Evolutionary conservation across 2,888 invertebrate genomes (phyloP).

Genomic region (Nezara viridula): DNA sequence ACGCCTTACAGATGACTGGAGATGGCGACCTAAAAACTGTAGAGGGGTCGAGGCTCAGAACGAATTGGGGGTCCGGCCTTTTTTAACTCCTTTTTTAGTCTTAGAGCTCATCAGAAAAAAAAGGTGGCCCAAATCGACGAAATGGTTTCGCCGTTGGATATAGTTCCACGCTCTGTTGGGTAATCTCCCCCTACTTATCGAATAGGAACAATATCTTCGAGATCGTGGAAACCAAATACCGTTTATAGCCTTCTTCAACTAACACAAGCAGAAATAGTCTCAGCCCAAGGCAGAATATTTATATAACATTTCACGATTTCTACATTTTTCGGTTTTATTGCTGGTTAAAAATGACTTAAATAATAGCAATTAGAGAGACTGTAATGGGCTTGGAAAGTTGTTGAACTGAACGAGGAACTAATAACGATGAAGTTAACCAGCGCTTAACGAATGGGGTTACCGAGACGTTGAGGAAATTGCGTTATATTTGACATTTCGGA

Average conservation of each 20-base stretch:
- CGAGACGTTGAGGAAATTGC: no score
- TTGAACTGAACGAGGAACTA: no score
- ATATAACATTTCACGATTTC: no score
- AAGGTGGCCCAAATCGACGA: conserved; percentile 10
- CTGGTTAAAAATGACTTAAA: no score
- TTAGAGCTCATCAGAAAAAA: background rate
- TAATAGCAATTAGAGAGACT: no score
- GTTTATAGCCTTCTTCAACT: background rate
- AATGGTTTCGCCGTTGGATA: background rate
- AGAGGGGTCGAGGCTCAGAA: conserved; percentile 32
- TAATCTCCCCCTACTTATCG: background rate
- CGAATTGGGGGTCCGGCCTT: conserved; percentile 45
- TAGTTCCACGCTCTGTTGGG: background rate
- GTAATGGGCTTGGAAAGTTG: no score
- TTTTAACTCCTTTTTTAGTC: conserved; percentile 29
- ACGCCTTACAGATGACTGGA: conserved; percentile 35
- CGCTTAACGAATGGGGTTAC: no score
- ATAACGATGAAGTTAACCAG: no score
- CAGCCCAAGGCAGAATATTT: background rate
- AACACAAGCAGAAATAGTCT: background rate
- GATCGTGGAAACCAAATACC: background rate
- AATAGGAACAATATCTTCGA: conserved; percentile 18
- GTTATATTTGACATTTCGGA: no score
- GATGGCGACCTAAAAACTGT: conserved; percentile 30
- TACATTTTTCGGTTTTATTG: no score